Percentiles rank a stretch among this genome's conserved stretches.
These are phyloP conservation scores for Apis florea DNA, from an alignment of 1,140 invertebrate species.

Conservation along the genomic window DNA sequence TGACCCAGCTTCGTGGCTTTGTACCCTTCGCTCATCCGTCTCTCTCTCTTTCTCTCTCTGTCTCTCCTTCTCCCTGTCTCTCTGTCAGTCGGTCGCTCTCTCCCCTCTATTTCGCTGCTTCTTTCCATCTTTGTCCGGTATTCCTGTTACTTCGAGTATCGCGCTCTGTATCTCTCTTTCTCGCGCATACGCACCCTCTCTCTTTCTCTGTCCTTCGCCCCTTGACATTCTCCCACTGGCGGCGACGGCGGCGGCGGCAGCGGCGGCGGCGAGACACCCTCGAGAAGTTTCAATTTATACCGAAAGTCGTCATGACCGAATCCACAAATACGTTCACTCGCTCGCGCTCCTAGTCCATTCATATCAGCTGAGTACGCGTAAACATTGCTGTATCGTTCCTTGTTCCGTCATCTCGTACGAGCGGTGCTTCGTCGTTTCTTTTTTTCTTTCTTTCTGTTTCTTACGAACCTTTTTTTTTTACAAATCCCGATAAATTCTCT, in stretches of 20 bases:
- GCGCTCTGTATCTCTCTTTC: no score
- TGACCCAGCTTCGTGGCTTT: constrained; percentile 63
- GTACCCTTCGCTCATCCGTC: constrained; percentile 56
- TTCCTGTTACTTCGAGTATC: not conserved
- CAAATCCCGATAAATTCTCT: accelerated
- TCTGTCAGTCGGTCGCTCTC: constrained; percentile 3
- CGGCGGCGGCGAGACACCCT: constrained; percentile 63
- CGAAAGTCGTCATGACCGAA: constrained; percentile 70
- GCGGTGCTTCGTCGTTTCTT: not conserved
- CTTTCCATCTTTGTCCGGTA: constrained; percentile 40
- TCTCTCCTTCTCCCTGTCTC: constrained; percentile 9
- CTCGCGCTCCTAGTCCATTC: constrained; percentile 53
- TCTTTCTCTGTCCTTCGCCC: constrained; percentile 34
- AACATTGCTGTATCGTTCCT: constrained; percentile 16
- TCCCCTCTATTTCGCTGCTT: constrained; percentile 36
- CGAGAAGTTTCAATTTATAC: constrained; percentile 76
- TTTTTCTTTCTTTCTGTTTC: no score
- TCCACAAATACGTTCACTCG: constrained; percentile 59
- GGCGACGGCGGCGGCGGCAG: constrained; percentile 27
- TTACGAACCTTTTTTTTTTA: no score
- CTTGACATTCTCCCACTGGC: constrained; percentile 56
- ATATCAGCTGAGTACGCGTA: constrained; percentile 60
- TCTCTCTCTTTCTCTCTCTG: constrained; percentile 26
- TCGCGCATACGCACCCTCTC: not conserved
- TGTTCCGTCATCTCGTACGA: not conserved